These are phyloP conservation scores for Thymelicus lineola DNA, from an alignment of 2,888 invertebrate species.

Conservation along the genomic window DNA sequence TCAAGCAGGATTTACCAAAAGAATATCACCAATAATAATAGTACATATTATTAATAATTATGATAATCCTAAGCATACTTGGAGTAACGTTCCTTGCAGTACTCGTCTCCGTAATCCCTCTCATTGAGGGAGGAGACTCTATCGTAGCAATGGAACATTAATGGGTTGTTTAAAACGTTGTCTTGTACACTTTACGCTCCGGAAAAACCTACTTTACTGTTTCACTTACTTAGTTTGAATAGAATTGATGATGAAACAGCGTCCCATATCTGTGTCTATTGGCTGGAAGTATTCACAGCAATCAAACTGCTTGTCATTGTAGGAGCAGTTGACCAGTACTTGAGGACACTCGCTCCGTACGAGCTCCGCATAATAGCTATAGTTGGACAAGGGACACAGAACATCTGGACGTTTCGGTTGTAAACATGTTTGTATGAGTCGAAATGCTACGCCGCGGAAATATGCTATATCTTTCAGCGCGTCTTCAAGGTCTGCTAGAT, in stretches of 20 bases:
- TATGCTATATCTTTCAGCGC: conserved; percentile 88
- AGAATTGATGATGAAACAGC: conserved; percentile 86
- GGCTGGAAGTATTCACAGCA: conserved; percentile 87
- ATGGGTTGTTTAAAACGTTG: too few relatives aligned
- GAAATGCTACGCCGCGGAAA: conserved; percentile 88
- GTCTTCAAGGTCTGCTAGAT: conserved; percentile 89
- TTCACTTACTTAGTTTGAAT: conserved; percentile 78
- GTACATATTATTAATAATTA: too few relatives aligned
- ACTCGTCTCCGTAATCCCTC: too few relatives aligned
- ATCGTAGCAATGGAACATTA: too few relatives aligned
- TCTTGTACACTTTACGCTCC: too few relatives aligned
- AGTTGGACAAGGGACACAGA: conserved; percentile 86
- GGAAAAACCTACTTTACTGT: neutral
- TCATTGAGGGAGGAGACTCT: too few relatives aligned
- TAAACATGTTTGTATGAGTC: conserved; percentile 86
- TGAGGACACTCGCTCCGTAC: conserved; percentile 82
- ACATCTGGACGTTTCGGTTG: conserved; percentile 71
- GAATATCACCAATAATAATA: too few relatives aligned
- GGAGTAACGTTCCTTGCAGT: too few relatives aligned
- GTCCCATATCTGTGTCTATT: conserved; percentile 85
- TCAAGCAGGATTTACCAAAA: too few relatives aligned
- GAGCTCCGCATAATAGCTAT: conserved; percentile 83
- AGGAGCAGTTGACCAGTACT: conserved; percentile 80
- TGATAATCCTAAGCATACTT: too few relatives aligned
- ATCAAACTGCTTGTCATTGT: conserved; percentile 80